Percentiles rank a stretch among this genome's conserved stretches.
phyloP scores from a whole-genome alignment of 2,888 invertebrate species.

The Steromphala cineraria region DNA sequence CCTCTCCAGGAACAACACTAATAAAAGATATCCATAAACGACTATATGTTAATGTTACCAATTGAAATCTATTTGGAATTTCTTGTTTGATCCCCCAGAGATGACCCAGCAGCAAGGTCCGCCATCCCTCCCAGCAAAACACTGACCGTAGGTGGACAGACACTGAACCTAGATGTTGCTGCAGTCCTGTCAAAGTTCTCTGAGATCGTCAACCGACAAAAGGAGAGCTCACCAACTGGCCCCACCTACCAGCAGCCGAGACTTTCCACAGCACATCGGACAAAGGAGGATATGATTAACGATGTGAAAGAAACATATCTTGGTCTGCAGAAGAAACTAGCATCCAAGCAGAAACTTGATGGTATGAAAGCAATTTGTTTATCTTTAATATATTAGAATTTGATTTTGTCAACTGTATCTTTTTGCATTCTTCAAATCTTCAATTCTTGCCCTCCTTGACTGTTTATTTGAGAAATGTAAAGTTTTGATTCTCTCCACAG shows the following conservation, averaged over 20 bases:
- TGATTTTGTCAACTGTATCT: no score
- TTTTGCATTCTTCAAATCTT: no score
- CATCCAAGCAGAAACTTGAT: conserved; percentile 41
- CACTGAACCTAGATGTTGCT: conserved; percentile 47
- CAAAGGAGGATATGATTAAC: conserved; percentile 58
- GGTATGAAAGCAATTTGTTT: neutral
- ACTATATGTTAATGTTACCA: neutral
- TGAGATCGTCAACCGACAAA: conserved; percentile 40
- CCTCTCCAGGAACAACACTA: no score
- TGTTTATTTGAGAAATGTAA: no score
- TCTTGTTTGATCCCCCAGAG: no score
- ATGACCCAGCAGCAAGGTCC: no score
- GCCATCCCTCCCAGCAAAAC: neutral
- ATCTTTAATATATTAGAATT: no score
- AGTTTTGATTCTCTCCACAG: no score
- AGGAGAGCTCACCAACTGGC: neutral
- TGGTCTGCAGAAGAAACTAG: conserved; percentile 59
- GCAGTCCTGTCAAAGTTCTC: conserved; percentile 58
- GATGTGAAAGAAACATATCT: conserved; percentile 64
- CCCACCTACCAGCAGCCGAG: neutral
- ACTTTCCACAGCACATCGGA: conserved; percentile 23
- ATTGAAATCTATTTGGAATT: no score
- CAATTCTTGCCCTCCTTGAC: no score
- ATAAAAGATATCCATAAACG: no score
- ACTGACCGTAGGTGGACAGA: conserved; percentile 30